Conservation (phyloP, 2,797 vertebrate genomes). For the Gobio occitaniae region DNA sequence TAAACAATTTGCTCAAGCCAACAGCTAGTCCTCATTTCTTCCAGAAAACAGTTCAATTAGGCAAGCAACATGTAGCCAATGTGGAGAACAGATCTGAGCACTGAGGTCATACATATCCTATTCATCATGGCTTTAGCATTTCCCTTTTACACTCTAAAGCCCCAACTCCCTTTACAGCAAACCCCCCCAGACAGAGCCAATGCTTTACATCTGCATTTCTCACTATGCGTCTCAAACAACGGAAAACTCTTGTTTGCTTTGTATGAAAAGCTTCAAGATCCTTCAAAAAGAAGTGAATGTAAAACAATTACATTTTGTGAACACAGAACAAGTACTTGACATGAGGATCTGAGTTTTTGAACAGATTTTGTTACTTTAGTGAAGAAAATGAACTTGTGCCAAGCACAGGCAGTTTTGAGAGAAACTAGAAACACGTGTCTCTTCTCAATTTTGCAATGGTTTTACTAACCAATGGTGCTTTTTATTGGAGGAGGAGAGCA, state of each 20-base stretch:
- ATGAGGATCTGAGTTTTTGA: background rate
- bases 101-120: conserved; percentile 64
- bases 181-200: conserved; percentile 16
- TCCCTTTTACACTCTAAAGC: conserved; percentile 45
- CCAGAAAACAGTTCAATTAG: conserved; percentile 67
- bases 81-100: conserved; percentile 65
- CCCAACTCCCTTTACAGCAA: conserved; percentile 17
- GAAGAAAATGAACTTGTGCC: conserved; percentile 36
- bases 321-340: background rate
- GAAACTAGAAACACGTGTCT: conserved; percentile 48
- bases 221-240: background rate
- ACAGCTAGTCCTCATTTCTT: conserved; percentile 16
- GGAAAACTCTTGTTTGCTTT: background rate
- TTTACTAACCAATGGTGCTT: conserved; percentile 30
- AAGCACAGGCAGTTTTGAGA: conserved; percentile 32
- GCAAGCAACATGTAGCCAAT: conserved; percentile 61
- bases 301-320: background rate
- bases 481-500: conserved; percentile 27
- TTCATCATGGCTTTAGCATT: conserved; percentile 49
- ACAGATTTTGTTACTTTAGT: conserved; percentile 6
- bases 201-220: conserved; percentile 44
- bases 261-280: background rate
- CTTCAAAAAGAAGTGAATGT: background rate
- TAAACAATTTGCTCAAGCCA: background rate
- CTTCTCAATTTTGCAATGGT: conserved; percentile 45